Evolutionary conservation across 2,797 vertebrate genomes (phyloP), one percentile per base, ranked within the genome.

Genomic region (Pelochelys cantorii): DNA sequence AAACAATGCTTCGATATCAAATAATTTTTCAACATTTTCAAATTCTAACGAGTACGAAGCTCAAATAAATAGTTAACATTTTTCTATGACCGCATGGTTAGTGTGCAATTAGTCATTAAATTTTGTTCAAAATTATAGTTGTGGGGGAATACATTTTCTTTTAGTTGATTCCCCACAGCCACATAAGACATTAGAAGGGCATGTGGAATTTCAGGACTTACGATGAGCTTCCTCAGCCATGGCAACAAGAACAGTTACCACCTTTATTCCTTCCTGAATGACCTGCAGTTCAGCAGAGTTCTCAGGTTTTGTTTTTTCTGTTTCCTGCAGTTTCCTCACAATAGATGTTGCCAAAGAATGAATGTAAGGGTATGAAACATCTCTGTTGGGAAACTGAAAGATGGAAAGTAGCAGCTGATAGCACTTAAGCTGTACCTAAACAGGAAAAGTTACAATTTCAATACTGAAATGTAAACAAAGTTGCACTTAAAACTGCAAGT

Each of bases 401-500:
- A 99, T 97, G 14, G 98, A 98, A 23, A 98, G 97, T 18, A 99
- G 95, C 92, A 99, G 97, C 98, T 99, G 99, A 97, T 98, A 98
- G 97, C 98, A 98, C 59, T 98, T 98, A 93, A 93, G 98, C 93
- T 98, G 98, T 9, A 99, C 98, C 99, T 99, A 97, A 85, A 97
- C 5, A 84, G 81, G 84, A 87, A 95, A 85, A 37, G 96, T 92
- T 74, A 91, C 79, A 95, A 93, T 97, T 95, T 97, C 0, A 74
- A 60, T 75, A 92, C 57, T 90, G 84, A 90, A 90, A 29, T 71
- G 15, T 86, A 83, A 93, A 60, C 90, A 94, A 54, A 0, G 0
- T 55, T 79, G 7, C 1, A 79, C 55, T 75, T 86, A 71, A 84
- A 92, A 93, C 90, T n/a, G 77, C 17, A 80, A 0, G 17, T 74